Percentiles rank a stretch among this genome's conserved stretches.
phyloP scores from a whole-genome alignment of 2,113 vertebrate species.

The Cavia aperea region DNA sequence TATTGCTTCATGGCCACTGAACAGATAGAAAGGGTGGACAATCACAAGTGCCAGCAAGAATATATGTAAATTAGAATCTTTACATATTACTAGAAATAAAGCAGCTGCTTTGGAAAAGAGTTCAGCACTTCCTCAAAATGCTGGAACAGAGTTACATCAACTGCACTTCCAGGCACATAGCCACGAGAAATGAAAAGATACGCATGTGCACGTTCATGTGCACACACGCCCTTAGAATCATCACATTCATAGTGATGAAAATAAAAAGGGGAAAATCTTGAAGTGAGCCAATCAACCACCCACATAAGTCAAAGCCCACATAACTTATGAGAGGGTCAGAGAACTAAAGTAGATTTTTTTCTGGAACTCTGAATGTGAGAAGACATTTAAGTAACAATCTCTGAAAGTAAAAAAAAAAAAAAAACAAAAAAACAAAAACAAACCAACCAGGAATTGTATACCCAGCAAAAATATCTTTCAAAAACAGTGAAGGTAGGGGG shows the following conservation, averaged over 20 bases:
- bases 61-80: background rate
- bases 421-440: background rate
- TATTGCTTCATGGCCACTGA: background rate
- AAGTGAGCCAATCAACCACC: background rate
- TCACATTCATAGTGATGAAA: background rate
- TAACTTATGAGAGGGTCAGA: background rate
- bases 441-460: background rate
- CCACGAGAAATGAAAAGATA: background rate
- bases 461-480: background rate
- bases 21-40: background rate
- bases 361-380: background rate
- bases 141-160: background rate
- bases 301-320: background rate
- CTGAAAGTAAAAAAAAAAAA: background rate
- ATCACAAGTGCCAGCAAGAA: background rate
- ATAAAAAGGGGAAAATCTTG: background rate
- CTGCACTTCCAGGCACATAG: background rate
- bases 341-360: background rate
- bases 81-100: background rate
- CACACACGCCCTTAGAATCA: background rate
- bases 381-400: background rate
- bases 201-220: fast-evolving
- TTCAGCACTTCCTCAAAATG: background rate
- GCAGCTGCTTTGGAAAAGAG: background rate
- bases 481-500: background rate